Conservation (phyloP, 2,888 invertebrate species). For the Platycheirus rosarum region DNA sequence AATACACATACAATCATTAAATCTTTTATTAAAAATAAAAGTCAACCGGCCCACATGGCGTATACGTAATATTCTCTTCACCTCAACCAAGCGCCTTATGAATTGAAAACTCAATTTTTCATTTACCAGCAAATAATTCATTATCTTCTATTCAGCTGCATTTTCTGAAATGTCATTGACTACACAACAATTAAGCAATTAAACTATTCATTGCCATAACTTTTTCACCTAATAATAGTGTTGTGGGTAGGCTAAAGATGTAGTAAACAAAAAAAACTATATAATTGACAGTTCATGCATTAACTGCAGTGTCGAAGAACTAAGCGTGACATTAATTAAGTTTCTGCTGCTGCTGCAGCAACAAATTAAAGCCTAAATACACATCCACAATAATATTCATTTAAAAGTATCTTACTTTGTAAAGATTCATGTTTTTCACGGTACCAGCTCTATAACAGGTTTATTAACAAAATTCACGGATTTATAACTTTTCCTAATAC, state of each 20-base stretch:
- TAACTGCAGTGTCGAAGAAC: constrained; percentile 43
- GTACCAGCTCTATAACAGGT: constrained; percentile 47
- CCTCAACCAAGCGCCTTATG: not conserved
- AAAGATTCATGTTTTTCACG: constrained; percentile 21
- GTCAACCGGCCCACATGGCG: constrained; percentile 18
- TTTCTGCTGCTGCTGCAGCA: constrained; percentile 3
- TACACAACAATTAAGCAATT: constrained; percentile 52
- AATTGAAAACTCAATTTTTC: constrained; percentile 7
- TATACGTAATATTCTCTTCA: constrained; percentile 35
- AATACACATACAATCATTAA: no score
- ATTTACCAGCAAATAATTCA: constrained; percentile 10
- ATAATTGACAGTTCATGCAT: constrained; percentile 50
- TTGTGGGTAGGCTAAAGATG: no score
- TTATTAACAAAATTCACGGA: not conserved
- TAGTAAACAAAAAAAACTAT: constrained; percentile 34
- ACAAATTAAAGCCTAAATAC: not conserved
- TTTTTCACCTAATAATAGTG: constrained; percentile 37
- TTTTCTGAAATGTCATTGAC: constrained; percentile 61
- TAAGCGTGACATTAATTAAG: constrained; percentile 37
- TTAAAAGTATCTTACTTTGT: constrained; percentile 1
- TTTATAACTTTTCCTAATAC: constrained; percentile 1
- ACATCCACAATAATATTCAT: constrained; percentile 21
- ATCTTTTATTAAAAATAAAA: not conserved
- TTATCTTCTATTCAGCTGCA: constrained; percentile 6
- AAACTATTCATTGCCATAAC: constrained; percentile 58